Evolutionary conservation across 2,888 invertebrate genomes (phyloP).

Genomic region (Gari tellinella): DNA sequence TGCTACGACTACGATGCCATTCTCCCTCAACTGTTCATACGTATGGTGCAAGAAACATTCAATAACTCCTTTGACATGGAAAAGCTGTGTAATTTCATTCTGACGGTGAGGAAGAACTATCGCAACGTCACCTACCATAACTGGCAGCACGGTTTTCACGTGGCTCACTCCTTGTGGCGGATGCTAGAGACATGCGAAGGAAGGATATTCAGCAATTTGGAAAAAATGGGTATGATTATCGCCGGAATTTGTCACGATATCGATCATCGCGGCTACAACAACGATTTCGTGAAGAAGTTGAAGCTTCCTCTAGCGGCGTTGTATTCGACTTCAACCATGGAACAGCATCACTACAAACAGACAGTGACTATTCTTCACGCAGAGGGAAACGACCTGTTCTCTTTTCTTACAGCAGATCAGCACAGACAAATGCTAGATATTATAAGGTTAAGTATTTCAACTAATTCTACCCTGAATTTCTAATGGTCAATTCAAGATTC

Average conservation of each 20-base stretch:
- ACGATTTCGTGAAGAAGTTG: slow-evolving; percentile 72
- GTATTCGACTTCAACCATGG: slow-evolving; percentile 77
- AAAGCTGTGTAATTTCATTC: slow-evolving; percentile 67
- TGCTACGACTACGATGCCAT: slow-evolving; percentile 43
- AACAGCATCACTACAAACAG: slow-evolving; percentile 77
- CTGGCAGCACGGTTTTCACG: slow-evolving; percentile 77
- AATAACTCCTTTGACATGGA: slow-evolving; percentile 65
- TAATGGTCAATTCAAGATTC: too few relatives aligned
- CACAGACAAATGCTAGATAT: slow-evolving; percentile 67
- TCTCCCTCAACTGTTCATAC: slow-evolving; percentile 69
- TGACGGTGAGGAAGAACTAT: slow-evolving; percentile 77
- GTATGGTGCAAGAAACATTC: slow-evolving; percentile 63
- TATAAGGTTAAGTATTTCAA: slow-evolving; percentile 44
- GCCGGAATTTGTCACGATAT: slow-evolving; percentile 75
- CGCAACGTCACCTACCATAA: slow-evolving; percentile 76
- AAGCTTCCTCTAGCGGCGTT: slow-evolving; percentile 73
- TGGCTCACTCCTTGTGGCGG: slow-evolving; percentile 72
- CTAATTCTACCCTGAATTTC: too few relatives aligned
- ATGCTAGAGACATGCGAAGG: slow-evolving; percentile 31
- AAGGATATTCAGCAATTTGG: slow-evolving; percentile 47
- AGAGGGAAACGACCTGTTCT: slow-evolving; percentile 74
- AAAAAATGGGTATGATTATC: slow-evolving; percentile 69
- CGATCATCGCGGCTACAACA: slow-evolving; percentile 79
- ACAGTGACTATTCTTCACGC: slow-evolving; percentile 73
- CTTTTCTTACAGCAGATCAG: slow-evolving; percentile 59